These are phyloP conservation scores for Diprion similis DNA, from an alignment of 1,140 invertebrate genomes.

Conservation along the genomic window DNA sequence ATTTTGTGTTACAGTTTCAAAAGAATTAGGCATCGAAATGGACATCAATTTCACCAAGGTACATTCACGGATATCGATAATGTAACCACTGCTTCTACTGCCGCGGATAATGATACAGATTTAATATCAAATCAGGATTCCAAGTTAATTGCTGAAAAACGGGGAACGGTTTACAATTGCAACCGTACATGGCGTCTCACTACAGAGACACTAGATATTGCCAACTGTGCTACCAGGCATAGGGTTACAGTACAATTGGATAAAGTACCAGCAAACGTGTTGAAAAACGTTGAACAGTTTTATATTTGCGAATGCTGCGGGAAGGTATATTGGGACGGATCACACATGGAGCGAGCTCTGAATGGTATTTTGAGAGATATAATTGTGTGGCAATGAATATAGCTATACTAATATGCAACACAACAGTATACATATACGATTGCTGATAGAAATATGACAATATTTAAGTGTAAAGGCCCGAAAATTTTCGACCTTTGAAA, in stretches of 20 bases:
- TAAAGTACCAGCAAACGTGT: slow-evolving; percentile 56
- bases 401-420: not conserved
- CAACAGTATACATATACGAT: no score
- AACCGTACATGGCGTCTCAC: slow-evolving; percentile 45
- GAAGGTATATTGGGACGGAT: slow-evolving; percentile 72
- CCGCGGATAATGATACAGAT: slow-evolving; percentile 11
- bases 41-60: not conserved
- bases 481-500: no score
- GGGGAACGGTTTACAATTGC: slow-evolving; percentile 43
- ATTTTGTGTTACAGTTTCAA: not conserved
- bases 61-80: slow-evolving; percentile 13
- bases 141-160: slow-evolving; percentile 47
- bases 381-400: slow-evolving; percentile 32
- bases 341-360: slow-evolving; percentile 62
- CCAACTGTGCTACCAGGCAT: slow-evolving; percentile 52
- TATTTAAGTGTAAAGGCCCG: no score
- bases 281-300: slow-evolving; percentile 62
- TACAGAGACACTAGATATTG: slow-evolving; percentile 48
- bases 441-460: no score
- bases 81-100: slow-evolving; percentile 21
- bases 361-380: slow-evolving; percentile 50
- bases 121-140: slow-evolving; percentile 34
- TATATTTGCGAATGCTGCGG: slow-evolving; percentile 72
- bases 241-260: slow-evolving; percentile 61
- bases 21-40: not conserved